Evolutionary conservation across 2,888 invertebrate species (phyloP).

Genomic region (Aplocera efformata): DNA sequence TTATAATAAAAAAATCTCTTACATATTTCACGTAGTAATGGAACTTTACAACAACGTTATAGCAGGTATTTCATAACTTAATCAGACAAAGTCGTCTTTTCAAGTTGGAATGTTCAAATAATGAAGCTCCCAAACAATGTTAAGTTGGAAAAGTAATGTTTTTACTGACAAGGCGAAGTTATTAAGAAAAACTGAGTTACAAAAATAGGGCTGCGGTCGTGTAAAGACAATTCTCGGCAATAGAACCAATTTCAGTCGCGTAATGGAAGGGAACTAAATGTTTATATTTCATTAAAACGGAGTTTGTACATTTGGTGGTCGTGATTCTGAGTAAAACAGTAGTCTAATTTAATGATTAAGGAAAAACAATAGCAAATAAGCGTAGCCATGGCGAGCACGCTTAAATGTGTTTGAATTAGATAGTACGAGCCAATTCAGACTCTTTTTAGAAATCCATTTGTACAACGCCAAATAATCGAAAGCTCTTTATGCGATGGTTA

Average conservation of each 20-base stretch:
- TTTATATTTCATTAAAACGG: constrained; percentile 18
- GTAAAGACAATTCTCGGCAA: constrained; percentile 9
- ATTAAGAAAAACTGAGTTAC: constrained; percentile 17
- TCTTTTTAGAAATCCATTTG: no score
- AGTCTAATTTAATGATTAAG: no score
- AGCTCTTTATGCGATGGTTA: no score
- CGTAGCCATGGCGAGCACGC: no score
- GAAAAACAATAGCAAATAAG: no score
- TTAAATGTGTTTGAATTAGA: no score
- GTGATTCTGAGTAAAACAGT: neutral
- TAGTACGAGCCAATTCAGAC: no score
- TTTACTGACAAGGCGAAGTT: constrained; percentile 7
- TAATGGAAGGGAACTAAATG: constrained; percentile 6
- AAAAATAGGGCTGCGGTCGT: constrained; percentile 8
- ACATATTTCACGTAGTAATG: no score
- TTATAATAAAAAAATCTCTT: no score
- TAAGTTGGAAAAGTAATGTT: constrained; percentile 15
- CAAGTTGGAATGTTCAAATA: constrained; percentile 8
- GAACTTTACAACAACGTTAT: no score
- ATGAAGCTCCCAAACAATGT: constrained; percentile 12
- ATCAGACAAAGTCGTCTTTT: constrained; percentile 12
- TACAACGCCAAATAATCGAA: no score
- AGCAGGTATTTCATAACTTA: constrained; percentile 1
- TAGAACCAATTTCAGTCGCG: constrained; percentile 11
- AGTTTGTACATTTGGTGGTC: neutral